phyloP scores from a whole-genome alignment of 2,888 invertebrate species.

The Torymus aiolomorphi region DNA sequence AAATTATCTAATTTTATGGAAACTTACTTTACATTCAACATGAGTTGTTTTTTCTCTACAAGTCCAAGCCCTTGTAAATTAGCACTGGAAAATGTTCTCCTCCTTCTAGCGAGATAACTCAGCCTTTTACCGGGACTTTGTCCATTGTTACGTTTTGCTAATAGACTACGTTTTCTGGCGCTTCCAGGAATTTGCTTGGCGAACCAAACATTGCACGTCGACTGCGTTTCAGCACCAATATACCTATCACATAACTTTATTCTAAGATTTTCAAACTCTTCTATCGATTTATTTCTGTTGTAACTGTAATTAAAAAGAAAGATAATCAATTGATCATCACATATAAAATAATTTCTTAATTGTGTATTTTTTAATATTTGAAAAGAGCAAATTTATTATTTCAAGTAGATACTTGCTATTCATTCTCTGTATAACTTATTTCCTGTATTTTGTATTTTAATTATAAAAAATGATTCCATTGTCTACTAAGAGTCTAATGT shows the following conservation, averaged over 20 bases:
- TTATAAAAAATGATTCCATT: too few relatives aligned
- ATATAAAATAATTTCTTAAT: background rate
- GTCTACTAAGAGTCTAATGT: too few relatives aligned
- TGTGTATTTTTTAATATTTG: too few relatives aligned
- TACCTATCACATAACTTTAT: conserved; percentile 83
- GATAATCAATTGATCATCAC: background rate
- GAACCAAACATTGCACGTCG: conserved; percentile 80
- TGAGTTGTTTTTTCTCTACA: conserved; percentile 77
- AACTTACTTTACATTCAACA: conserved; percentile 82
- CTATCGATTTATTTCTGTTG: conserved; percentile 83
- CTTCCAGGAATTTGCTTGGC: conserved; percentile 80
- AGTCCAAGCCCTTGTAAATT: conserved; percentile 77
- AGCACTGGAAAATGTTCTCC: conserved; percentile 86
- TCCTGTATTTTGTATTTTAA: too few relatives aligned
- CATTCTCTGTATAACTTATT: too few relatives aligned
- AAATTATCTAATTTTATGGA: background rate
- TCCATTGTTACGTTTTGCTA: conserved; percentile 77
- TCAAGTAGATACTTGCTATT: too few relatives aligned
- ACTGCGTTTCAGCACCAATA: conserved; percentile 86
- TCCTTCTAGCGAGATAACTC: conserved; percentile 85
- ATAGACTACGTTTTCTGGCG: conserved; percentile 80
- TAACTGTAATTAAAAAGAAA: conserved; percentile 78
- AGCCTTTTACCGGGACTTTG: conserved; percentile 86
- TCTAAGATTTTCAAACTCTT: conserved; percentile 83
- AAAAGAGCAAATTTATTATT: too few relatives aligned